Conservation (phyloP, 1,140 invertebrate genomes). For the Formica selysi region DNA sequence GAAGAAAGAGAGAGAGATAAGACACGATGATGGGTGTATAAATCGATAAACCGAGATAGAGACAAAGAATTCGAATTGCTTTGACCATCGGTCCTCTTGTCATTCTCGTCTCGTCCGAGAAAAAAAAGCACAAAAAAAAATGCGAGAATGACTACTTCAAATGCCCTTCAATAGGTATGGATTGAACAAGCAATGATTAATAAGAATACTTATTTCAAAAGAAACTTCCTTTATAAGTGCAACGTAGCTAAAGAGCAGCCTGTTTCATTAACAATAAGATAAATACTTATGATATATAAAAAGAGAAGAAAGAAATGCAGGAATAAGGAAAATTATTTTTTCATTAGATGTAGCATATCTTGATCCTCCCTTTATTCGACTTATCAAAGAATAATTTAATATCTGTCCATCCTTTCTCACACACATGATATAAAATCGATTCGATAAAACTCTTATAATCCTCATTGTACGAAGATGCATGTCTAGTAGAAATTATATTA, state of each 20-base stretch:
- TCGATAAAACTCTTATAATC: neutral
- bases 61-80: neutral
- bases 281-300: neutral
- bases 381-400: neutral
- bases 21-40: neutral
- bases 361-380: neutral
- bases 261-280: too few species aligned
- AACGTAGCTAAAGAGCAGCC: too few species aligned
- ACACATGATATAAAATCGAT: neutral
- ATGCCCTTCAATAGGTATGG: neutral
- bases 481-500: neutral
- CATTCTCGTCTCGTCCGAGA: slow-evolving; percentile 6
- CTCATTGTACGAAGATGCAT: neutral
- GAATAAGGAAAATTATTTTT: neutral
- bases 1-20: neutral
- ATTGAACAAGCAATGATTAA: too few species aligned
- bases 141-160: neutral
- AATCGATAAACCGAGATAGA: slow-evolving; percentile 18
- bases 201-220: neutral
- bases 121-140: neutral
- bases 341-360: neutral
- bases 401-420: neutral
- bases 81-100: slow-evolving; percentile 13
- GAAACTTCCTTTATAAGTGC: too few species aligned
- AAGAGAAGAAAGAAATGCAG: neutral